Percentiles rank a stretch among this genome's conserved stretches.
These are phyloP conservation scores for Drosophila pachea DNA, from an alignment of 1,140 invertebrate genomes.

Conservation along the genomic window DNA sequence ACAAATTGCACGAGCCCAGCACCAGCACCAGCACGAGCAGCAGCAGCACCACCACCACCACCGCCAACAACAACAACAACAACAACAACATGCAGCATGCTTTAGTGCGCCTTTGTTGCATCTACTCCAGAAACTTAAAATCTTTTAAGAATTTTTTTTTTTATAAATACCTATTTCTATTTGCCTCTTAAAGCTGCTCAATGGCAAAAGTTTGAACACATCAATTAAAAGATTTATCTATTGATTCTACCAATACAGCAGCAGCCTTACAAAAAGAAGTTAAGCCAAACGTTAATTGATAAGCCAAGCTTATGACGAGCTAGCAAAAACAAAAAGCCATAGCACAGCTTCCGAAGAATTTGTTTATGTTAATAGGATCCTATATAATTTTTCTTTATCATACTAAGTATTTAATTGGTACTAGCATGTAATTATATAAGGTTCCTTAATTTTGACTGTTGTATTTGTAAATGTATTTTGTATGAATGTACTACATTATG, in stretches of 20 bases:
- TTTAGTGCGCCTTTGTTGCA: slow-evolving; percentile 55
- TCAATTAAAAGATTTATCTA: slow-evolving; percentile 19
- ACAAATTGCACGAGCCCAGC: not conserved
- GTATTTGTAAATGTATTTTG: slow-evolving; percentile 45
- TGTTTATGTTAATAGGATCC: slow-evolving; percentile 46
- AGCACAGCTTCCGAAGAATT: slow-evolving; percentile 67
- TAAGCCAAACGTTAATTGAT: slow-evolving; percentile 73
- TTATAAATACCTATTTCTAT: slow-evolving; percentile 26
- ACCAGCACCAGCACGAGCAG: slow-evolving; percentile 19
- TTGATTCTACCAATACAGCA: slow-evolving; percentile 39
- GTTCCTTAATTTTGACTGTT: slow-evolving; percentile 46
- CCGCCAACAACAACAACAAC: slow-evolving; percentile 19
- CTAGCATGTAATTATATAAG: slow-evolving; percentile 31
- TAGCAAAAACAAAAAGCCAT: slow-evolving; percentile 43
- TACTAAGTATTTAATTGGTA: slow-evolving; percentile 38
- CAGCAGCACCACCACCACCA: slow-evolving; percentile 6
- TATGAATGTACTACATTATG: slow-evolving; percentile 46
- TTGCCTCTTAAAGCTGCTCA: slow-evolving; percentile 44
- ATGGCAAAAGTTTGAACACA: slow-evolving; percentile 23
- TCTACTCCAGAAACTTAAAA: slow-evolving; percentile 70
- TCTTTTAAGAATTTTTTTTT: slow-evolving; percentile 59
- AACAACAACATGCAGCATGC: slow-evolving; percentile 42
- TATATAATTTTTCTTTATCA: slow-evolving; percentile 17
- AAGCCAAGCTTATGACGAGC: slow-evolving; percentile 68
- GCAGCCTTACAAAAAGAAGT: slow-evolving; percentile 66